Evolutionary conservation across 2,888 invertebrate species (phyloP).

Genomic region (Stenchaetothrips biformis): DNA sequence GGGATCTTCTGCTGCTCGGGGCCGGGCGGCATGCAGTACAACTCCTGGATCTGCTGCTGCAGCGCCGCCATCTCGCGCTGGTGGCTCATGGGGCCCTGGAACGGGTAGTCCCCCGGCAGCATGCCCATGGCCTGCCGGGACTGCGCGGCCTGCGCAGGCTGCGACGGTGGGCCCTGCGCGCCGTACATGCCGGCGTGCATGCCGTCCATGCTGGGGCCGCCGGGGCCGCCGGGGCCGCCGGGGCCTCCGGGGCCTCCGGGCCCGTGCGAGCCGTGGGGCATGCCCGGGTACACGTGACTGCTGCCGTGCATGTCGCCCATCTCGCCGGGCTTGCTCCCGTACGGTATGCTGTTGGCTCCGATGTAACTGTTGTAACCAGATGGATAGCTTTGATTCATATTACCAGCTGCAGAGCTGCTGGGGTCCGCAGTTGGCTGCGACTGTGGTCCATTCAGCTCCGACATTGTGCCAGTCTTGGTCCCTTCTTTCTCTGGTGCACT

Average conservation of each 20-base stretch:
- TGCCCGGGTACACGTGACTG: slow-evolving; percentile 38
- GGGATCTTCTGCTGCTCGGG: slow-evolving; percentile 81
- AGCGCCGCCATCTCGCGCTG: slow-evolving; percentile 81
- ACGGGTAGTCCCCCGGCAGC: slow-evolving; percentile 43
- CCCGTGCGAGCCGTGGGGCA: not conserved
- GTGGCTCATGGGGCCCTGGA: slow-evolving; percentile 53
- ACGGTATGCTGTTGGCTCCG: slow-evolving; percentile 35
- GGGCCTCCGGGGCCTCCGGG: not conserved
- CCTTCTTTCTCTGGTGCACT: slow-evolving; percentile 41
- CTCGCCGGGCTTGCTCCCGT: slow-evolving; percentile 31
- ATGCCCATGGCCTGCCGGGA: slow-evolving; percentile 38
- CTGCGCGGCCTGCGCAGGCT: slow-evolving; percentile 41
- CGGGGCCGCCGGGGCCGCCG: not conserved
- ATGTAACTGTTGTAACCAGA: slow-evolving; percentile 3
- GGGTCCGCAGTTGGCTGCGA: slow-evolving; percentile 20
- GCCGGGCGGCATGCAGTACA: slow-evolving; percentile 76
- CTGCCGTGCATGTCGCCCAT: slow-evolving; percentile 31
- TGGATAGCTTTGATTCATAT: slow-evolving; percentile 15
- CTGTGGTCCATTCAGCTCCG: slow-evolving; percentile 12
- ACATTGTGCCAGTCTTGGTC: slow-evolving; percentile 12
- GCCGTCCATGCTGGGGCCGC: slow-evolving; percentile 34
- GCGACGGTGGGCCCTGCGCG: slow-evolving; percentile 39
- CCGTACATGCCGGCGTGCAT: slow-evolving; percentile 36
- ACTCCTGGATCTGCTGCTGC: slow-evolving; percentile 86
- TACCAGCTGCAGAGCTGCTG: not conserved